Percentiles rank a stretch among this genome's conserved stretches.
Conservation (phyloP, 2,113 vertebrate species). For the Pholis gunnellus region DNA sequence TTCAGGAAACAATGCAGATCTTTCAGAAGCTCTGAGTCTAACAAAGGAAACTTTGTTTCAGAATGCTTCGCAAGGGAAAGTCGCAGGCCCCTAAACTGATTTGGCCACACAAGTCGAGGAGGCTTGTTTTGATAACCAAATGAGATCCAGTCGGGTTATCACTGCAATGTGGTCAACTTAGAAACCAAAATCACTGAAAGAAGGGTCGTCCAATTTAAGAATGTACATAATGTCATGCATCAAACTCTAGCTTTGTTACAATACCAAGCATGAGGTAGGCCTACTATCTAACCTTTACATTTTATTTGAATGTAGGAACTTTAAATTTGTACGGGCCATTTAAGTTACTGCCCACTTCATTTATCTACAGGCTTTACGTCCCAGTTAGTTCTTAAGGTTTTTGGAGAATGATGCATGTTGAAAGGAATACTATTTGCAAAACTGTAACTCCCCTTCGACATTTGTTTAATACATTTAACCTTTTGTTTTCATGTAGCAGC, state of each 20-base stretch:
- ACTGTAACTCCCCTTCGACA: neutral
- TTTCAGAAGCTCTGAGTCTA: conserved; percentile 45
- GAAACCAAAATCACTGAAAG: neutral
- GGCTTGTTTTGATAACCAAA: conserved; percentile 45
- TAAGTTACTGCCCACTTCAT: neutral
- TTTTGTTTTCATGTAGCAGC: neutral
- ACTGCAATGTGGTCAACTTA: neutral
- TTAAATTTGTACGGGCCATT: neutral
- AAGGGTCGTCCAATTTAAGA: neutral
- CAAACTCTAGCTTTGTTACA: neutral
- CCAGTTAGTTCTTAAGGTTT: neutral
- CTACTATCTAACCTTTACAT: too few species aligned
- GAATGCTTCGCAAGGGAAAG: conserved; percentile 22
- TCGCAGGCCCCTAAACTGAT: conserved; percentile 1
- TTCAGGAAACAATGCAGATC: conserved; percentile 61
- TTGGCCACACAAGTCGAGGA: neutral
- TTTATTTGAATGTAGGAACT: neutral
- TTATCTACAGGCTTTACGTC: neutral
- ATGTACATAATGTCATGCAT: neutral
- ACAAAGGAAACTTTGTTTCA: conserved; percentile 74
- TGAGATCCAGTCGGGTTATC: conserved; percentile 1
- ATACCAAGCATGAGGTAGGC: neutral
- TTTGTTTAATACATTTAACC: neutral
- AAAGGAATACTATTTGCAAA: neutral
- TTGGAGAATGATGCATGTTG: neutral